These are phyloP conservation scores for Lasioglossum leucozonium DNA, from an alignment of 2,888 invertebrate species.

Conservation along the genomic window DNA sequence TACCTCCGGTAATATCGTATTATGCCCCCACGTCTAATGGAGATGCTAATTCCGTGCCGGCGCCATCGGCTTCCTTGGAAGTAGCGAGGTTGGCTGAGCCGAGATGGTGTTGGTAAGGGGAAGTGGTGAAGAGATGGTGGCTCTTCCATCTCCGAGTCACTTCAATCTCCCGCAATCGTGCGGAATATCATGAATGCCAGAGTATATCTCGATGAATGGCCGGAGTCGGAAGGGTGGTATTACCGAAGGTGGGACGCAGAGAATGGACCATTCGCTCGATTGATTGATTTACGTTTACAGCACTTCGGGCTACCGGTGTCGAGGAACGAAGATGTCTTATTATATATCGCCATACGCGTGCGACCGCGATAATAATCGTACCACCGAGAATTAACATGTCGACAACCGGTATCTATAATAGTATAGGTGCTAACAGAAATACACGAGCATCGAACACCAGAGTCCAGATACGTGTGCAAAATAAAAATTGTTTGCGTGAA, in stretches of 20 bases:
- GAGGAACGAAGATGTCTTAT: constrained; percentile 53
- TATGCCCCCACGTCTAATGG: constrained; percentile 80
- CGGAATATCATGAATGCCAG: constrained; percentile 81
- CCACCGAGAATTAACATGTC: neutral
- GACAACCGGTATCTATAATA: neutral
- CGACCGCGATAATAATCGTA: neutral
- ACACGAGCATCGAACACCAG: neutral
- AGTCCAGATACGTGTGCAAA: neutral
- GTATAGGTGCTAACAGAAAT: neutral
- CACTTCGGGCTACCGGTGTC: constrained; percentile 33
- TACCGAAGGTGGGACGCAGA: constrained; percentile 60
- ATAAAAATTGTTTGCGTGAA: neutral
- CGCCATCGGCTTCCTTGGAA: constrained; percentile 70
- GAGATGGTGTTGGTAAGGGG: constrained; percentile 48
- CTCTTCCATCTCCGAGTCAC: constrained; percentile 74
- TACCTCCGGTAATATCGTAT: constrained; percentile 79
- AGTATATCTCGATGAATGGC: constrained; percentile 78
- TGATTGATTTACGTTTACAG: constrained; percentile 71
- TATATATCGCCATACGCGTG: constrained; percentile 31
- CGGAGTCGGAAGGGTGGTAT: constrained; percentile 70
- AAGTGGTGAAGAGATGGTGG: constrained; percentile 57
- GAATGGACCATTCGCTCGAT: constrained; percentile 70
- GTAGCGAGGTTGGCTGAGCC: constrained; percentile 58
- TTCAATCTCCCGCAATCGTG: constrained; percentile 78
- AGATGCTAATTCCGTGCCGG: constrained; percentile 81